These are phyloP conservation scores for Nemotelus pantherinus DNA, from an alignment of 2,888 invertebrate genomes.

Conservation along the genomic window DNA sequence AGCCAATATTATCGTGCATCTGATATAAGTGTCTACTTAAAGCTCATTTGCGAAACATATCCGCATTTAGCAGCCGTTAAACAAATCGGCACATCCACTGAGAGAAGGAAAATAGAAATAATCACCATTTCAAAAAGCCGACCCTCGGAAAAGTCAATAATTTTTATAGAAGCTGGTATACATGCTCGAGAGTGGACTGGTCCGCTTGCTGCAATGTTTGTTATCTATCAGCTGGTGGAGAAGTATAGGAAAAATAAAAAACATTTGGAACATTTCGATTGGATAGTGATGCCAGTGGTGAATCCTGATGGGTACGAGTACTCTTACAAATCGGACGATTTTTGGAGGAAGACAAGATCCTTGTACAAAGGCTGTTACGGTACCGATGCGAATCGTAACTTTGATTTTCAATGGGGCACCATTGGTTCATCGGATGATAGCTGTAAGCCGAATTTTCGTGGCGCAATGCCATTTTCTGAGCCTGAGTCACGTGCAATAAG, in stretches of 20 bases:
- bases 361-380: slow-evolving; percentile 60
- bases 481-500: slow-evolving; percentile 61
- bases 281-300: slow-evolving; percentile 72
- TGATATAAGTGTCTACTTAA: too few species aligned
- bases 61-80: too few species aligned
- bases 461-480: slow-evolving; percentile 63
- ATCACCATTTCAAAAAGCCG: too few species aligned
- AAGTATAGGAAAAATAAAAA: slow-evolving; percentile 62
- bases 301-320: slow-evolving; percentile 81
- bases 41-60: too few species aligned
- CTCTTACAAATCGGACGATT: slow-evolving; percentile 66
- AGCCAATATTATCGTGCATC: too few species aligned
- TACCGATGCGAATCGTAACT: slow-evolving; percentile 75
- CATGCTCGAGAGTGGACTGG: slow-evolving; percentile 78
- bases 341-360: not conserved
- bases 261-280: slow-evolving; percentile 71
- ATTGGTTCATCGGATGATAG: slow-evolving; percentile 53
- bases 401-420: slow-evolving; percentile 69
- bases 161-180: slow-evolving; percentile 64
- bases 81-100: too few species aligned
- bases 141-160: slow-evolving; percentile 53
- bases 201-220: slow-evolving; percentile 69
- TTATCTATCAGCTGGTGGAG: slow-evolving; percentile 70
- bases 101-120: too few species aligned
- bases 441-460: slow-evolving; percentile 60